Evolutionary conservation across 35 echinoderm and acorn worm genomes (phyloP), one percentile per base, ranked within the genome.

Genomic region (Hemicentrotus pulcherrimus): DNA sequence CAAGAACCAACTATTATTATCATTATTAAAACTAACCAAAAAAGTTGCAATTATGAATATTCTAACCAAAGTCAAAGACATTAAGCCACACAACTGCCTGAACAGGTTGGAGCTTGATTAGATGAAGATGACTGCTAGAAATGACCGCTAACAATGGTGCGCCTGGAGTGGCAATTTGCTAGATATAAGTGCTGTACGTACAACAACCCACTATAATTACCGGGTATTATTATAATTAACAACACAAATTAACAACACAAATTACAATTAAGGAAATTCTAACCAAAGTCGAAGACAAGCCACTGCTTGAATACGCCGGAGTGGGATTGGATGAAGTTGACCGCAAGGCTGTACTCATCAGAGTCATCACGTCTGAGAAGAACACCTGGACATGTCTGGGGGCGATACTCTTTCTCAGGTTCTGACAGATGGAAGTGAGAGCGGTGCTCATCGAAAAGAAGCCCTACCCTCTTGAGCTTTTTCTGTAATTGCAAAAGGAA

Each of bases 241-340:
- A n/a, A n/a, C n/a, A n/a, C n/a, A n/a, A n/a, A n/a, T n/a, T n/a
- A n/a, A n/a, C n/a, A n/a, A n/a, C n/a, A n/a, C n/a, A n/a, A n/a
- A n/a, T n/a, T n/a, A n/a, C n/a, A n/a, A n/a, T n/a, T n/a, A n/a
- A n/a, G n/a, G n/a, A n/a, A n/a, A n/a, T 28, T 28, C 65, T 94
- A 13, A 30, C 94, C 95, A 95, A 99, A 99, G 94, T 97, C 96
- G 48, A 99, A 97, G 47, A 99, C 95, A 32, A 99, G 91, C 96
- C 96, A 97, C 94, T 99, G 98, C 58, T 95, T 91, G 95, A 99
- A 97, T 11, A 47, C 61, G 13, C 98, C 98, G 22, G 96, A 94
- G 94, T 95, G 92, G 14, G 91, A 85, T 30, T 97, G 96, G 86
- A 94, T 88, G 41, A 97, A 99, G 50, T 88, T 94, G 28, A 99